Evolutionary conservation across 2,797 vertebrate species (phyloP), one percentile per base, ranked within the genome.

Genomic region (Pangasius macronema): DNA sequence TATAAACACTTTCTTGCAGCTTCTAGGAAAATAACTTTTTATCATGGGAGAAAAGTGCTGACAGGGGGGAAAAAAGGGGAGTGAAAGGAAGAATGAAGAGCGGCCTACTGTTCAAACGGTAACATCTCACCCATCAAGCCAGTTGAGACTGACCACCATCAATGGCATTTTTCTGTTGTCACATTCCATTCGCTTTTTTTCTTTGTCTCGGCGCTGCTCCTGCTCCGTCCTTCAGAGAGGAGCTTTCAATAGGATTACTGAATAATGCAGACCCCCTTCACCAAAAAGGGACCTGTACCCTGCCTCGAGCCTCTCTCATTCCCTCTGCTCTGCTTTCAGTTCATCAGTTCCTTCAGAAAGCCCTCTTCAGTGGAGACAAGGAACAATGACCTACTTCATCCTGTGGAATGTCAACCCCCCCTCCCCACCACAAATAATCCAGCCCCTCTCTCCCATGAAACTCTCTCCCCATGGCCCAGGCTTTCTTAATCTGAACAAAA

Each of bases 381-480:
- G 93, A 96, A 96, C 95, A 96, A 96, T 96, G 95, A 95, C 94
- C 95, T 95, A 95, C 94, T 96, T 96, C 95, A 96, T 96, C 94
- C 94, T 93, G 88, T 94, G 95, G 96, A 96, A 96, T 96, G 95
- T 93, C 93, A 93, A 89, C 90, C 92, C 88, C 88, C 91, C 90
- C 92, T 84, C 84, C 75, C 84, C 87, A 84, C 79, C 88, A 77
- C 89, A 88, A 90, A 91, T 91, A 92, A 93, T 89, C 85, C 86
- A 89, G 84, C 89, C 88, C 84, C 89, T 89, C 91, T 91, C 92
- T 93, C 92, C 92, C 92, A 93, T 86, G 87, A 90, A 91, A 90
- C 86, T 85, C 89, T 87, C 90, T 51, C 86, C 82, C 86, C 9
- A 73, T 87, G 79, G 86, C 85, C 87, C 65, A 75, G 82, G 92